Evolutionary conservation across 92 coral and sea anemone genomes (phyloP), one percentile per base, ranked within the genome.

Genomic region (Porites evermanni): DNA sequence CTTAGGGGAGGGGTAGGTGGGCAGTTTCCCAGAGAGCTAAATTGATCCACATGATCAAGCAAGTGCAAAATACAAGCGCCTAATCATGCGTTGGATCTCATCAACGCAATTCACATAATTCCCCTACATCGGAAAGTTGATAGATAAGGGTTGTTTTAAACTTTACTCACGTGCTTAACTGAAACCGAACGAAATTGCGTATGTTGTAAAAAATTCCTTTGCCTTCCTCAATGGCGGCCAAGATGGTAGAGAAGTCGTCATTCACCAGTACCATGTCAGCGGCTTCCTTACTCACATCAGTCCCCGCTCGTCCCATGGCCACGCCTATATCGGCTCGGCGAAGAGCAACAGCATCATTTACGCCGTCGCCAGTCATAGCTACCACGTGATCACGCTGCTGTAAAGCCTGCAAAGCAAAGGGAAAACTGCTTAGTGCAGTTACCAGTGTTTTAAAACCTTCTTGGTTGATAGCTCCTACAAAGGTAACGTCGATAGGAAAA

Each of bases 291-390:
- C 99, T 97, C 71, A 97, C 99, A 76, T 97, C 99, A 8, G 99
- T 97, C 47, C 99, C 99, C 38, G 91, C 89, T 67, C 85, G 92
- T 1, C 99, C 99, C 99, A 97, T 97, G 18, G 99, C 99, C 21
- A 97, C 91, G 26, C 99, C 99, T 53, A 97, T 97, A 58, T 97
- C 98, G 1, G 99, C 99, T 5, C 99, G 93, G 88, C 94, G 91
- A 65, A 97, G 90, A 59, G 99, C 99, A 26, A 97, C 98, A n/a
- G 99, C 99, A 75, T 97, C 99, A 84, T 97, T 97, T 50, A 97
- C 99, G 5, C 99, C 99, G 81, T 97, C 99, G 21, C 99, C 99
- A 52, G 99, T 97, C 99, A 97, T 97, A 54, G 99, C 99, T 2
- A 97, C 99, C 89, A 97, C 99, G 82, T 95, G 99, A 74, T 95